These are phyloP conservation scores for Hemibagrus guttatus DNA, from an alignment of 2,797 vertebrate genomes.

Conservation along the genomic window DNA sequence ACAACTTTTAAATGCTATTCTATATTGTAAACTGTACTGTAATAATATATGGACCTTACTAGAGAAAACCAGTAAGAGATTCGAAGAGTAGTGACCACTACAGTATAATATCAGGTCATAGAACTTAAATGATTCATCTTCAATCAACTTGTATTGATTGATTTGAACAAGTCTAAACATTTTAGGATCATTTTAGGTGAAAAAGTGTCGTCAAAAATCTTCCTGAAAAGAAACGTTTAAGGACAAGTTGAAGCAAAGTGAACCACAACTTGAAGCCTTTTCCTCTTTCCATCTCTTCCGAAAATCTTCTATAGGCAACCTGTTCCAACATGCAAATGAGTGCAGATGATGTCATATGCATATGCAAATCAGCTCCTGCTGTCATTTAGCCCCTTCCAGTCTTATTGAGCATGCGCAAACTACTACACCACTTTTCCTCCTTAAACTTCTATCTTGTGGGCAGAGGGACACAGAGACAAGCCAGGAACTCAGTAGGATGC, in stretches of 20 bases:
- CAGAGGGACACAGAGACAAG: neutral
- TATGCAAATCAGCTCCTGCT: neutral
- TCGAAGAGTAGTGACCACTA: neutral
- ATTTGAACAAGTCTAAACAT: too few species aligned
- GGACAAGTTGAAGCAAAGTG: neutral
- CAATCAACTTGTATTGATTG: too few species aligned
- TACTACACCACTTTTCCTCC: neutral
- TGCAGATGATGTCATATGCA: neutral
- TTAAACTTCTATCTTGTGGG: neutral
- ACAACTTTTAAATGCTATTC: too few species aligned
- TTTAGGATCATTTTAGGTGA: neutral
- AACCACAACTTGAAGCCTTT: neutral
- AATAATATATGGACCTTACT: neutral
- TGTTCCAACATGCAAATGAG: conserved; percentile 14
- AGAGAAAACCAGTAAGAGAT: neutral
- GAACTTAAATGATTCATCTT: neutral
- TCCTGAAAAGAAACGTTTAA: neutral
- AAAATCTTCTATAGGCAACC: neutral
- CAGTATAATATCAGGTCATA: neutral
- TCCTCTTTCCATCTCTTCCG: too few species aligned
- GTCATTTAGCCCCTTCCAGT: neutral
- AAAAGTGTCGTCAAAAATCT: neutral
- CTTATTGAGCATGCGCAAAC: conserved; percentile 7
- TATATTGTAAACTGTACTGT: neutral
- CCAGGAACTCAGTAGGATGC: neutral